Evolutionary conservation across 1,140 invertebrate genomes (phyloP).

Genomic region (Bombus ignitus): DNA sequence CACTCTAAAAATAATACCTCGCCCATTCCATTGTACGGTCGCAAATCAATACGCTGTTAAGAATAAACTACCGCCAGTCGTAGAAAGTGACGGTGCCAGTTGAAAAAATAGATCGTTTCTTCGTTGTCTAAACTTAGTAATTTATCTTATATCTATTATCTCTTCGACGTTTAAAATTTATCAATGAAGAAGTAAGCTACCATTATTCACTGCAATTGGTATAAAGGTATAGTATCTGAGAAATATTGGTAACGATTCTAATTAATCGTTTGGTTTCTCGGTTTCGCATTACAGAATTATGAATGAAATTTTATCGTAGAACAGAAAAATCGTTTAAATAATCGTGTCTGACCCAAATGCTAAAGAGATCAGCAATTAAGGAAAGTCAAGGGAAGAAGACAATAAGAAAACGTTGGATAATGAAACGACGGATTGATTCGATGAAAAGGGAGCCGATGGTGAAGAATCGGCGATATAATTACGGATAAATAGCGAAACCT

Average conservation of each 20-base stretch:
- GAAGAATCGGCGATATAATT: constrained; percentile 38
- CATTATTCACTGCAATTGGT: background rate
- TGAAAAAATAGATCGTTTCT: background rate
- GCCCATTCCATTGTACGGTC: background rate
- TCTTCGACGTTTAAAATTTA: background rate
- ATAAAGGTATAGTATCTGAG: background rate
- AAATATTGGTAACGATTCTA: constrained; percentile 1
- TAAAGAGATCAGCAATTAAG: constrained; percentile 36
- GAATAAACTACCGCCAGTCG: constrained; percentile 31
- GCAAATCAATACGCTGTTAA: constrained; percentile 41
- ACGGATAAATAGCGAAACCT: background rate
- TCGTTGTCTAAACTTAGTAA: background rate
- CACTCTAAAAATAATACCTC: constrained; percentile 38
- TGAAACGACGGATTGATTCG: constrained; percentile 44
- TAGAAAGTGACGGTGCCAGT: background rate
- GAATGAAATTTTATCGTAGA: background rate
- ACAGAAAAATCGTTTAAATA: background rate
- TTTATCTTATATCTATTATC: background rate
- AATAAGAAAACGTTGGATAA: constrained; percentile 30
- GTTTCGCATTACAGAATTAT: background rate
- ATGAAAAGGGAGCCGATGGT: constrained; percentile 15
- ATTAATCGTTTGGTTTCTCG: background rate
- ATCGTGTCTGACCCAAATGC: constrained; percentile 35
- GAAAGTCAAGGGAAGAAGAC: constrained; percentile 17
- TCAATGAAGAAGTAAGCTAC: no score